Base-by-base conservation (phyloP, 2,888 invertebrate species). In the Dione juno region DNA sequence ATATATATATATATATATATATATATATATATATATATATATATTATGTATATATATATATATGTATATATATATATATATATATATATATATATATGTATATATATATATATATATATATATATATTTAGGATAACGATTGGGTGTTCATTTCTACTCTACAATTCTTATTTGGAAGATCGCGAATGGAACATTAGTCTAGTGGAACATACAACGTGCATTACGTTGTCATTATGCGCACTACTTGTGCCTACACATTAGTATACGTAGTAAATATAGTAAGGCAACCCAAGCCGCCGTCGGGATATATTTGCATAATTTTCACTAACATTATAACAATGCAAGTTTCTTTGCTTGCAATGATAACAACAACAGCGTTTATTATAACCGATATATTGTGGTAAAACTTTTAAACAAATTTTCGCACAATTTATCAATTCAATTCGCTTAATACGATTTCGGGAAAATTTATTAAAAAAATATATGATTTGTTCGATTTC, bases 391-490 rank as follows among this genome's bases (percentile, higher is more conserved):
- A 45, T 28, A 61, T 10, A 61, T 28, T 21, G n/a, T 28, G n/a
- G 14, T n/a, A 28, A 61, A 10, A 43, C 28, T 28, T 7, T n/a
- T 35, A 35, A 61, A 28, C 5, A 28, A 21, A 43, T 28, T 59
- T 28, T 14, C 28, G 0, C 21, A 43, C 21, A 59, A 41, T 35
- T 54, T 54, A 54, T 59, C 21, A 59, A 21, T 59, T 14, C 28
- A 40, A 10, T 50, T 57, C 28, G 28, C 10, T 28, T 28, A 28
- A 43, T n/a, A 61, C 43, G 21, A 59, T 59, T 14, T 41, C 21
- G 43, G 45, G 61, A 61, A 61, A 45, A 61, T 28, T 61, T 45
- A 45, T 35, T 45, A 45, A 61, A 61, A 57, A 61, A 61, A 61
- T 45, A 61, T 61, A 59, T 43, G 45, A 28, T 61, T 61, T 61